Percentiles rank a stretch among this genome's conserved stretches.
These are phyloP conservation scores for Urocyon cinereoargenteus DNA, from an alignment of 2,797 vertebrate genomes.

Conservation along the genomic window DNA sequence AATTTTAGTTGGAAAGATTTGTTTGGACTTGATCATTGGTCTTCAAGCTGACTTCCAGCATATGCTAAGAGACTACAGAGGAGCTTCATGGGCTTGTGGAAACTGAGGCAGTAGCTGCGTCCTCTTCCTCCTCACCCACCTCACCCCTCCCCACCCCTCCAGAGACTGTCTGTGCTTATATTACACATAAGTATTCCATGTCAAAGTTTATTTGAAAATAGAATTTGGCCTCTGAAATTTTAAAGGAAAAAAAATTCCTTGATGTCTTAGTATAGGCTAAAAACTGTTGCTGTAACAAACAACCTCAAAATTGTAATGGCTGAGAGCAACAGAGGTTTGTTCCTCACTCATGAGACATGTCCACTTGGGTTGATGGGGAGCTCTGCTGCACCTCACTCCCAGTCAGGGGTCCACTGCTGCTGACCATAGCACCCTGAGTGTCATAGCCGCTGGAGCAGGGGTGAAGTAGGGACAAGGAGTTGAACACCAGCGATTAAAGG, in stretches of 20 bases:
- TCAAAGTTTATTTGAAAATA: not conserved
- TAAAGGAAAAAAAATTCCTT: not conserved
- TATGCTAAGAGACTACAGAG: not conserved
- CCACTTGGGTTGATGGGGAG: not conserved
- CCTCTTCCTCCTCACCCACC: too few species aligned
- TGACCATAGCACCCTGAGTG: not conserved
- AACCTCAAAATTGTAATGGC: not conserved
- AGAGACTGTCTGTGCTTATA: not conserved
- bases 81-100: not conserved
- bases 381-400: not conserved
- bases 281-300: not conserved
- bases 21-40: not conserved
- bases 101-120: not conserved
- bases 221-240: not conserved
- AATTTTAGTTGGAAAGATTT: not conserved
- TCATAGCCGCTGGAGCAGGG: not conserved
- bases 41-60: not conserved
- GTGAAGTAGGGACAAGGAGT: rapidly evolving
- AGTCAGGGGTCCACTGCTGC: not conserved
- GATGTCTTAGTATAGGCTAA: not conserved
- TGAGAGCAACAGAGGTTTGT: not conserved
- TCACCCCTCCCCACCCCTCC: not conserved
- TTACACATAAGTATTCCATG: not conserved
- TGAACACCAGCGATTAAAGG: not conserved
- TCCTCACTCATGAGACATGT: not conserved